Percentiles rank a stretch among this genome's conserved stretches.
Evolutionary conservation across 2,797 vertebrate species (phyloP).

Genomic region (Macrochelys suwanniensis): DNA sequence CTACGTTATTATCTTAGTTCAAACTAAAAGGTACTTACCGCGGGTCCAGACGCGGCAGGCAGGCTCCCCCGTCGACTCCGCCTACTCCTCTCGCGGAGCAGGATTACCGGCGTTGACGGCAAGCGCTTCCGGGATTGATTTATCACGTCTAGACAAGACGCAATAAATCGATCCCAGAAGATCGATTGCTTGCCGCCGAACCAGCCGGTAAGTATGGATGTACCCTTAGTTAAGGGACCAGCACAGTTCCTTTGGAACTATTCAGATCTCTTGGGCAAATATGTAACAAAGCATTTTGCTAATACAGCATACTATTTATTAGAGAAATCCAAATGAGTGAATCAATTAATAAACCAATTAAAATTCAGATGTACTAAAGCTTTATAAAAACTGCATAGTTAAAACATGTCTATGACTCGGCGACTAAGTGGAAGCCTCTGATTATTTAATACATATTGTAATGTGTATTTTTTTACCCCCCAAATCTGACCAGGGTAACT

Average conservation of each 20-base stretch:
- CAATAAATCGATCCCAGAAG: too few relatives aligned
- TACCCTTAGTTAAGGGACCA: slow-evolving; percentile 19
- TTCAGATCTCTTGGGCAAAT: slow-evolving; percentile 34
- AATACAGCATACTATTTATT: slow-evolving; percentile 54
- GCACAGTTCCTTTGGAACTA: slow-evolving; percentile 3
- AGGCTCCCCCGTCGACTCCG: too few relatives aligned
- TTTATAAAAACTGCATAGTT: slow-evolving; percentile 55
- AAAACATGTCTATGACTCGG: slow-evolving; percentile 54
- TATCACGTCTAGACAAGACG: too few relatives aligned
- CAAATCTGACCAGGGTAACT: slow-evolving; percentile 2
- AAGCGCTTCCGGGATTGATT: too few relatives aligned
- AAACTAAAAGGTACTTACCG: too few relatives aligned
- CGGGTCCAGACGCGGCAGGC: too few relatives aligned
- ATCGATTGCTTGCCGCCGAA: too few relatives aligned
- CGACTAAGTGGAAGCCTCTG: not conserved
- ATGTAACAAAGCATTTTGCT: slow-evolving; percentile 30
- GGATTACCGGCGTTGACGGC: too few relatives aligned
- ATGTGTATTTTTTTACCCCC: slow-evolving; percentile 33
- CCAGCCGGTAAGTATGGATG: too few relatives aligned
- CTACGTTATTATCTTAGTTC: too few relatives aligned
- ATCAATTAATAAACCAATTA: slow-evolving; percentile 66
- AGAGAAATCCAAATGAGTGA: slow-evolving; percentile 60
- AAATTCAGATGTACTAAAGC: slow-evolving; percentile 60
- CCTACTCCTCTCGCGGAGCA: too few relatives aligned
- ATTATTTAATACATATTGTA: slow-evolving; percentile 48